phyloP scores from a whole-genome alignment of 2,888 invertebrate species.

The Sminthurides aquaticus region DNA sequence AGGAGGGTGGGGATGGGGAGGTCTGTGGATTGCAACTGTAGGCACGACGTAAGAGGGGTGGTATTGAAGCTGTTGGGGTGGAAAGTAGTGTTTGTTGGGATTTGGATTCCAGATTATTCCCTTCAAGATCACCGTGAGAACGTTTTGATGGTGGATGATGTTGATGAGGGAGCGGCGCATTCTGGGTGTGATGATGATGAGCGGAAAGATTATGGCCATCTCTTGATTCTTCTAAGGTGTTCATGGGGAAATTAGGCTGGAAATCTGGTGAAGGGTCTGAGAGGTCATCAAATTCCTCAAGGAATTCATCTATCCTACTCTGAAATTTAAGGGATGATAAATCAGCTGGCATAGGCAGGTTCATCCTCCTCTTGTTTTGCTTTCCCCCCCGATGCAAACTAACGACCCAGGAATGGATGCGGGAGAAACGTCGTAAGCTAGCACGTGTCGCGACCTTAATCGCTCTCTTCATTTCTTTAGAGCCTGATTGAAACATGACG shows the following conservation, averaged over 20 bases:
- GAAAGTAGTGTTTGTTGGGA: background rate
- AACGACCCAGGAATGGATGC: constrained; percentile 19
- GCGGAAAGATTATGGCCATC: too few relatives aligned
- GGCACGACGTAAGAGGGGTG: background rate
- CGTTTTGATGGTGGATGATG: background rate
- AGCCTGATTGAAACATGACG: constrained; percentile 16
- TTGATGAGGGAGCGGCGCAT: background rate
- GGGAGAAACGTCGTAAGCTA: constrained; percentile 19
- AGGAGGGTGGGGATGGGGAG: too few relatives aligned
- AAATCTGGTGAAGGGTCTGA: background rate
- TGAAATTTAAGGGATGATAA: constrained; percentile 11
- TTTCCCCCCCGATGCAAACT: constrained; percentile 3
- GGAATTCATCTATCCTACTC: constrained; percentile 11
- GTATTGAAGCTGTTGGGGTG: background rate
- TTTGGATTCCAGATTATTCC: background rate
- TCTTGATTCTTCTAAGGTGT: background rate
- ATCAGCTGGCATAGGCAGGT: constrained; percentile 16
- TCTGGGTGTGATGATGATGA: too few relatives aligned
- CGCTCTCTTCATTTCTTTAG: constrained; percentile 18
- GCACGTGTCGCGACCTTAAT: constrained; percentile 19
- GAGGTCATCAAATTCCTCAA: constrained; percentile 11
- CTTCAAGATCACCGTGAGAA: background rate
- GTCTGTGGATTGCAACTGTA: background rate
- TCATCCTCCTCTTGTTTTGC: background rate
- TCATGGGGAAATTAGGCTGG: background rate